A percentile compares a stretch with the other conserved stretches of the same genome.
phyloP scores from a whole-genome alignment of 2,797 vertebrate genomes.

The Graptemys geographica region DNA sequence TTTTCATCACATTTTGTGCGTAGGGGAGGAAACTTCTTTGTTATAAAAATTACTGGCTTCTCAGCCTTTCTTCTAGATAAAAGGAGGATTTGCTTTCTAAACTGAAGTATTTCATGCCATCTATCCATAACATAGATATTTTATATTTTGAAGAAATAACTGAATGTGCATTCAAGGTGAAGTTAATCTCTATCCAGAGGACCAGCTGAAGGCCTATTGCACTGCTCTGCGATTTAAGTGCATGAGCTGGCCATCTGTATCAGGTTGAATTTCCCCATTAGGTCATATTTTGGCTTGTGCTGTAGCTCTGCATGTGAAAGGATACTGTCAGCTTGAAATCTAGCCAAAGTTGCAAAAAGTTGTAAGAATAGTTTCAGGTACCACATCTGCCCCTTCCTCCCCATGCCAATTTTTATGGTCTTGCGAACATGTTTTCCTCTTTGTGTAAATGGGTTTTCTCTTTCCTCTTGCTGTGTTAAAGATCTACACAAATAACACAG shows the following conservation, averaged over 20 bases:
- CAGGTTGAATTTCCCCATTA: neutral
- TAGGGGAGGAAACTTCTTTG: neutral
- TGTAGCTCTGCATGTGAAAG: neutral
- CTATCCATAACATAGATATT: rapidly evolving
- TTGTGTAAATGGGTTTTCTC: neutral
- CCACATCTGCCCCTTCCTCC: neutral
- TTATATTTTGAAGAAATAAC: neutral
- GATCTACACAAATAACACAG: neutral
- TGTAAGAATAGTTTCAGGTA: neutral
- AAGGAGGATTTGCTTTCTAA: neutral
- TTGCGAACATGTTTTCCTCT: neutral
- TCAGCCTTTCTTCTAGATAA: rapidly evolving
- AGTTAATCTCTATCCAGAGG: neutral
- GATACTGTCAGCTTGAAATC: neutral
- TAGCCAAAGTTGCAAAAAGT: neutral
- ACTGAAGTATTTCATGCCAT: rapidly evolving
- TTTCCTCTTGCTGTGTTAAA: neutral
- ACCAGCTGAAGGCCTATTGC: neutral
- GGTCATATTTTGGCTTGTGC: neutral
- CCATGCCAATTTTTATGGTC: neutral
- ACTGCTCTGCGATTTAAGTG: neutral
- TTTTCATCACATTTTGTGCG: rapidly evolving
- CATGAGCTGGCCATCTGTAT: neutral
- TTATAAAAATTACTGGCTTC: neutral
- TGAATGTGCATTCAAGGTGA: rapidly evolving